Evolutionary conservation across 2,888 invertebrate genomes (phyloP).

Genomic region (Ophion ellenae): DNA sequence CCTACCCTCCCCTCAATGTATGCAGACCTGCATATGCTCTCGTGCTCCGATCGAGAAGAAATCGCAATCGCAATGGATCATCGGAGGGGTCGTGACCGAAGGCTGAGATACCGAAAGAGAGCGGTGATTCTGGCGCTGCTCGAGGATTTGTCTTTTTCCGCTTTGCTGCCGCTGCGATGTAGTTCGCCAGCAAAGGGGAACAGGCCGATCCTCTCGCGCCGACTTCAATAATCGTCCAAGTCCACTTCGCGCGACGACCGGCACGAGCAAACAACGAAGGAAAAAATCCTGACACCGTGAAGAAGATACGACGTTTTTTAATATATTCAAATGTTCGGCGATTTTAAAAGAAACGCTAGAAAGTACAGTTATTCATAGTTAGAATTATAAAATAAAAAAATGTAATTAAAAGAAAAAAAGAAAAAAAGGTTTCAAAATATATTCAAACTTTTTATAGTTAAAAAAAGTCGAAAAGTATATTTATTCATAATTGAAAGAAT

Average conservation of each 20-base stretch:
- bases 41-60: not conserved
- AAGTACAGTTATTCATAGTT: too few species aligned
- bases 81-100: not conserved
- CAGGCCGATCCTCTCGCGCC: slow-evolving; percentile 83
- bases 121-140: slow-evolving; percentile 67
- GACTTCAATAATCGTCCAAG: slow-evolving; percentile 8
- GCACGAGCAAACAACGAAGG: not conserved
- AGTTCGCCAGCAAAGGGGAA: slow-evolving; percentile 87
- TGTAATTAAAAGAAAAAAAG: too few species aligned
- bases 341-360: too few species aligned
- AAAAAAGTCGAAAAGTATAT: not conserved
- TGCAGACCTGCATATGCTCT: not conserved
- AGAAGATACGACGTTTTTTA: not conserved
- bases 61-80: not conserved
- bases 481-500: not conserved
- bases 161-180: slow-evolving; percentile 86
- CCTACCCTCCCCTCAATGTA: too few species aligned
- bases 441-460: not conserved
- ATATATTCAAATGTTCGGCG: too few species aligned
- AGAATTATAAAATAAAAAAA: too few species aligned
- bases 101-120: not conserved
- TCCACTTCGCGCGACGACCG: not conserved
- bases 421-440: not conserved
- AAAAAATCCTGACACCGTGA: not conserved
- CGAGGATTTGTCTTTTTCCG: slow-evolving; percentile 88